Evolutionary conservation across 2,797 vertebrate genomes (phyloP).

Genomic region (Cryptoprocta ferox): DNA sequence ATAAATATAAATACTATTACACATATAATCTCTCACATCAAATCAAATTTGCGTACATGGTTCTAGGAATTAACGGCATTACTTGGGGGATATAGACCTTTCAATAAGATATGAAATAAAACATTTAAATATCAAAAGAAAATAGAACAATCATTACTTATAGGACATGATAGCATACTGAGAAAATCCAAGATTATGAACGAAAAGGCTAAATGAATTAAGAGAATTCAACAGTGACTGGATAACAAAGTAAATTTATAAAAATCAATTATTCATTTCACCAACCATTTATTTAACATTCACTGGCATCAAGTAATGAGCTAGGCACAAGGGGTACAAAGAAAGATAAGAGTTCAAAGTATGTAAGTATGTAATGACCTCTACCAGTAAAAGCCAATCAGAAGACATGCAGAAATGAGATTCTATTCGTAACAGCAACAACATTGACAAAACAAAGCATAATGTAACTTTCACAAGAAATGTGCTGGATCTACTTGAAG

Average conservation of each 20-base stretch:
- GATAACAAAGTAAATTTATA: neutral
- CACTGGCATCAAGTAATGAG: neutral
- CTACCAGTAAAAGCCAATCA: neutral
- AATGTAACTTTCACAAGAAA: neutral
- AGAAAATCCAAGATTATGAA: conserved; percentile 44
- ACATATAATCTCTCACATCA: neutral
- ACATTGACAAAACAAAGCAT: neutral
- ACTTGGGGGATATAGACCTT: neutral
- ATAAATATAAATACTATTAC: neutral
- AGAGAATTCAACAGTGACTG: neutral
- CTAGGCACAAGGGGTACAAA: neutral
- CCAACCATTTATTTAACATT: conserved; percentile 15
- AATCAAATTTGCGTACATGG: neutral
- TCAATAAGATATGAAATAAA: conserved; percentile 14
- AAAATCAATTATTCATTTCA: conserved; percentile 19
- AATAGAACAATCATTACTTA: neutral
- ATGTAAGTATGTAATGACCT: neutral
- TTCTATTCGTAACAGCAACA: neutral
- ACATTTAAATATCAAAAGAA: conserved; percentile 41
- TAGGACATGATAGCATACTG: neutral
- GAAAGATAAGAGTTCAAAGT: neutral
- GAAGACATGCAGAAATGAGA: neutral
- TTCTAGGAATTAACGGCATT: neutral
- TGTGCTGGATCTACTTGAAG: neutral
- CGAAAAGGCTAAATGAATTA: neutral